A percentile compares a stretch with the other conserved stretches of the same genome.
phyloP scores from a whole-genome alignment of 2,888 invertebrate genomes.

The Calliphora vomitoria region DNA sequence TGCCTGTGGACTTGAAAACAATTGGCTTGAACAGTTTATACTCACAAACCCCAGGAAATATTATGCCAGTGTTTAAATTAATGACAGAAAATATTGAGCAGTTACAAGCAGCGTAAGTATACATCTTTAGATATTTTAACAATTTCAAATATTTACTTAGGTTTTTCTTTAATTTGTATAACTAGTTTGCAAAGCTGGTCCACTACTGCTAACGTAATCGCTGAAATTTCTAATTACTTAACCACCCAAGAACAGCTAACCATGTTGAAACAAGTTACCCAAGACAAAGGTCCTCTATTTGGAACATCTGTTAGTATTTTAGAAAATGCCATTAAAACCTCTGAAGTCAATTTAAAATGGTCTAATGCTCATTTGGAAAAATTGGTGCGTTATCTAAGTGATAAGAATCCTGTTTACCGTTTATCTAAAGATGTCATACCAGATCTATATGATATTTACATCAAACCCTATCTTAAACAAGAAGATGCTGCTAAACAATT shows the following conservation, averaged over 20 bases:
- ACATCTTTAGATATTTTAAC: not conserved
- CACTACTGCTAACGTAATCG: constrained; percentile 80
- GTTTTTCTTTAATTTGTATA: constrained; percentile 14
- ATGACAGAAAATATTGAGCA: constrained; percentile 73
- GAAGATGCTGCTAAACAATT: constrained; percentile 74
- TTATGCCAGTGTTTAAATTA: constrained; percentile 77
- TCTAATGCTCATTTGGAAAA: constrained; percentile 75
- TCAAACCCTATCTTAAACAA: constrained; percentile 85
- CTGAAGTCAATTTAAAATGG: constrained; percentile 82
- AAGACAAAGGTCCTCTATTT: constrained; percentile 75
- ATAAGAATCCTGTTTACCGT: constrained; percentile 76
- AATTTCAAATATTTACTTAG: constrained; percentile 66
- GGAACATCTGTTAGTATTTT: constrained; percentile 77
- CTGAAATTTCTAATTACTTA: constrained; percentile 81
- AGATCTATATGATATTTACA: constrained; percentile 85
- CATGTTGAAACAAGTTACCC: constrained; percentile 77
- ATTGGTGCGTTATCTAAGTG: constrained; percentile 77
- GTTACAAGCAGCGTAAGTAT: constrained; percentile 78
- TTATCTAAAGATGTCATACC: constrained; percentile 85
- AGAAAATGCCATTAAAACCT: constrained; percentile 78
- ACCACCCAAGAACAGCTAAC: constrained; percentile 78
- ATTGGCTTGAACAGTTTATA: constrained; percentile 84
- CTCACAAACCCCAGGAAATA: constrained; percentile 84
- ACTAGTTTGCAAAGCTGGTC: constrained; percentile 80
- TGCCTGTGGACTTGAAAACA: constrained; percentile 75